These are phyloP conservation scores for Epizoanthus scotinus DNA, from an alignment of 92 coral and sea anemone genomes.

Conservation along the genomic window DNA sequence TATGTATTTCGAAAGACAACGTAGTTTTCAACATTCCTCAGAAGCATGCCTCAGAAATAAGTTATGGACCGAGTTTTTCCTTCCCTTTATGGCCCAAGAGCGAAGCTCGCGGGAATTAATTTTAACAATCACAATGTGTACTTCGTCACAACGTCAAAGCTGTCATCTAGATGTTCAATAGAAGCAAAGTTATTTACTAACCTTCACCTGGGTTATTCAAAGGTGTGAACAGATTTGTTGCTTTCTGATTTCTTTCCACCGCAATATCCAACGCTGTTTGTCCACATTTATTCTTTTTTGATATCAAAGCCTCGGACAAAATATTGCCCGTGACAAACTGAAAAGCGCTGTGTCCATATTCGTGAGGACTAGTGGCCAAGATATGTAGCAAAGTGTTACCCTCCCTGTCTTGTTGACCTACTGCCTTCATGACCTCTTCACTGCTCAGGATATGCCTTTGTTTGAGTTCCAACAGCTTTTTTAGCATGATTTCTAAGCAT, in stretches of 20 bases:
- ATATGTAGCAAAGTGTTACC: constrained; percentile 56
- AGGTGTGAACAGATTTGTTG: constrained; percentile 24
- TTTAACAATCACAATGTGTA: too few relatives aligned
- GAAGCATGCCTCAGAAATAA: too few relatives aligned
- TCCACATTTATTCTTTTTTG: constrained; percentile 38
- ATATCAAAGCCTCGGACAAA: constrained; percentile 25
- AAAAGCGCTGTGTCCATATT: constrained; percentile 46
- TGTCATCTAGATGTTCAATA: too few relatives aligned
- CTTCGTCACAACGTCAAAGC: too few relatives aligned
- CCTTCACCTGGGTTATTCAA: constrained; percentile 34
- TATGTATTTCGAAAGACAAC: too few relatives aligned
- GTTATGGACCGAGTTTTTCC: too few relatives aligned
- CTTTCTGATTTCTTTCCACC: constrained; percentile 29
- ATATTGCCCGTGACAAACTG: constrained; percentile 44
- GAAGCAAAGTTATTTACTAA: not conserved
- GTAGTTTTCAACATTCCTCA: too few relatives aligned
- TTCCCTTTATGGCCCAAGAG: too few relatives aligned
- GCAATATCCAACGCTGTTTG: constrained; percentile 27
- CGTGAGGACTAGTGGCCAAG: constrained; percentile 39
- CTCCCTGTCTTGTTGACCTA: constrained; percentile 49
- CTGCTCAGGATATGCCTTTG: constrained; percentile 29
- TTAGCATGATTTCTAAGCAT: constrained; percentile 57
- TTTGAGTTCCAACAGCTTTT: constrained; percentile 50
- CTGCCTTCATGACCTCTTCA: constrained; percentile 37
- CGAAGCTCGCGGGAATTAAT: too few relatives aligned